These are phyloP conservation scores for Glandiceps talaboti DNA, from an alignment of 53 echinoderm and acorn worm species.

Conservation along the genomic window DNA sequence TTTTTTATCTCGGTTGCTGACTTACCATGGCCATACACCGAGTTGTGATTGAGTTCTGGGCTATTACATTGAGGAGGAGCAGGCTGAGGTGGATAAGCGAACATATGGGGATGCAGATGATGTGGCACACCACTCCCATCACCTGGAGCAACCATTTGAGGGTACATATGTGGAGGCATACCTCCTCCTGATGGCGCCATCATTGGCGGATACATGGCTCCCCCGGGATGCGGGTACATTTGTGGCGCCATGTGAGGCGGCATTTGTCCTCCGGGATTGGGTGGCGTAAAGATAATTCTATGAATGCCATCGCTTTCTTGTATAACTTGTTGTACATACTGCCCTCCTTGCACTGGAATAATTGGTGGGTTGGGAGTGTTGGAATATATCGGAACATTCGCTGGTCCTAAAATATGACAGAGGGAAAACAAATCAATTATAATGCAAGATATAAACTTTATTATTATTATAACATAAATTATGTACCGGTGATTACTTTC, in stretches of 20 bases:
- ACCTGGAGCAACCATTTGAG: constrained; percentile 12
- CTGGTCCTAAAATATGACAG: background rate
- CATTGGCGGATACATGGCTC: constrained; percentile 35
- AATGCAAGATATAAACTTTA: no score
- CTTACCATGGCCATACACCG: background rate
- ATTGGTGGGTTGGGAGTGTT: background rate
- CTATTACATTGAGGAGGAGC: background rate
- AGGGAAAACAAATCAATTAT: no score
- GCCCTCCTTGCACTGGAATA: background rate
- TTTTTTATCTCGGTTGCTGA: no score
- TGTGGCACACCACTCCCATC: constrained; percentile 51
- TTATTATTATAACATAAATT: no score
- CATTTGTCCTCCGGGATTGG: background rate
- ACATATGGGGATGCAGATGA: constrained; percentile 62
- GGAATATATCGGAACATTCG: background rate
- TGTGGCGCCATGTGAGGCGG: constrained; percentile 25
- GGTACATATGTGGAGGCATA: constrained; percentile 31
- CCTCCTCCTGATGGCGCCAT: background rate
- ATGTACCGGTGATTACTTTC: no score
- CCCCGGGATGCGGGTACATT: constrained; percentile 22
- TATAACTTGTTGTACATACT: background rate
- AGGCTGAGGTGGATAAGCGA: constrained; percentile 13
- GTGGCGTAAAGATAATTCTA: background rate
- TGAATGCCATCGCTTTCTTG: background rate
- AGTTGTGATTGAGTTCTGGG: background rate